Percentiles rank a stretch among this genome's conserved stretches.
phyloP scores from a whole-genome alignment of 2,113 vertebrate species.

The Chrysemys picta region DNA sequence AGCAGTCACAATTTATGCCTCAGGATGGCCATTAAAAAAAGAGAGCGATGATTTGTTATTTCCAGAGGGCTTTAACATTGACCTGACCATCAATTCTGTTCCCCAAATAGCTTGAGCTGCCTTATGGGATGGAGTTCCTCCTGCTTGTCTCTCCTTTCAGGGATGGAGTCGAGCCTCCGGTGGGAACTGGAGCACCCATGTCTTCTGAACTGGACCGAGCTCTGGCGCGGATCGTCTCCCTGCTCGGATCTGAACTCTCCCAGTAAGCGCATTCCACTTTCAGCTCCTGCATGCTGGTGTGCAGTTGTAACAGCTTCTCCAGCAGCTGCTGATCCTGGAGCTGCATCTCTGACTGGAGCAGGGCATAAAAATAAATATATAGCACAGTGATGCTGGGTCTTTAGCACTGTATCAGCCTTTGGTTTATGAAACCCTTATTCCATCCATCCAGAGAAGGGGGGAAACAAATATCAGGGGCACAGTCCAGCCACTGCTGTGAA shows the following conservation, averaged over 20 bases:
- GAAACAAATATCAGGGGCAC: neutral
- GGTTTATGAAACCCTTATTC: neutral
- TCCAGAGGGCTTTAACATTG: neutral
- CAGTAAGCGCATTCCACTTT: conserved; percentile 75
- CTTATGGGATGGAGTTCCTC: conserved; percentile 82
- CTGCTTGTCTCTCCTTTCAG: conserved; percentile 58
- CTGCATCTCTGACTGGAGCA: conserved; percentile 86
- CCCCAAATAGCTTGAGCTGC: neutral
- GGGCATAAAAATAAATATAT: neutral
- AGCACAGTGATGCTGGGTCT: neutral
- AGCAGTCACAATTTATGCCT: neutral
- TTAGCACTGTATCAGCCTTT: no score
- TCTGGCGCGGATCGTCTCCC: conserved; percentile 54
- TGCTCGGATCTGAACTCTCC: conserved; percentile 62
- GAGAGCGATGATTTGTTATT: neutral
- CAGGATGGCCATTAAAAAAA: neutral
- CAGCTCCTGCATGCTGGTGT: conserved; percentile 84
- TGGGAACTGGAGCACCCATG: neutral
- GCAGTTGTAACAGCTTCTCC: conserved; percentile 85
- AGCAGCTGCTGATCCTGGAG: conserved; percentile 86
- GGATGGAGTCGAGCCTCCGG: neutral
- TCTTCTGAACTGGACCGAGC: conserved; percentile 76
- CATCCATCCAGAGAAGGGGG: neutral
- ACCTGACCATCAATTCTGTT: neutral
- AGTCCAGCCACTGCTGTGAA: neutral